phyloP scores from a whole-genome alignment of 2,888 invertebrate genomes.

The Polydrusus tereticollis region DNA sequence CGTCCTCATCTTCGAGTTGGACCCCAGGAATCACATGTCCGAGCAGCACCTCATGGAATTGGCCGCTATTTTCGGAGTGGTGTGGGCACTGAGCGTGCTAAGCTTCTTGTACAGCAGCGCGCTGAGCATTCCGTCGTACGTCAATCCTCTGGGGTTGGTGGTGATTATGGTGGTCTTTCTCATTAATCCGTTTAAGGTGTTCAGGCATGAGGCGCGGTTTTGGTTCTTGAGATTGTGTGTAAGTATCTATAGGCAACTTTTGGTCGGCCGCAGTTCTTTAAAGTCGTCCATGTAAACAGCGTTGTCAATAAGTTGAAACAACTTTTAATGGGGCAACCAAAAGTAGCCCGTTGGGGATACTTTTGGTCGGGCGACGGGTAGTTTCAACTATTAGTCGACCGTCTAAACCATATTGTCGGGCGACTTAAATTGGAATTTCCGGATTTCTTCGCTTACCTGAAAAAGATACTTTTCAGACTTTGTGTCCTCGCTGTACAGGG shows the following conservation, averaged over 20 bases:
- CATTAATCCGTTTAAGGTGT: slow-evolving; percentile 82
- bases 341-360: no score
- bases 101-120: slow-evolving; percentile 77
- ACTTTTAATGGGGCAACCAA: no score
- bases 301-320: no score
- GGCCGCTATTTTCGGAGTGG: slow-evolving; percentile 81
- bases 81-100: slow-evolving; percentile 78
- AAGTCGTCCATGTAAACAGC: no score
- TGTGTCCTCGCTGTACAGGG: no score
- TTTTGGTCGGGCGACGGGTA: no score
- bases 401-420: no score
- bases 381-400: no score
- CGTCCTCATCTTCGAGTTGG: slow-evolving; percentile 86
- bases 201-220: slow-evolving; percentile 81
- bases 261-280: no score
- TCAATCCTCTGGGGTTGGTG: slow-evolving; percentile 80
- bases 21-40: slow-evolving; percentile 81
- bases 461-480: no score
- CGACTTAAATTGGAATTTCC: no score
- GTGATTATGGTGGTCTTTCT: slow-evolving; percentile 78
- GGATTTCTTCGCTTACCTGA: no score
- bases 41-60: slow-evolving; percentile 85
- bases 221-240: slow-evolving; percentile 79
- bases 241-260: slow-evolving; percentile 60
- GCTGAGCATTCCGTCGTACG: slow-evolving; percentile 81